Base-by-base conservation (phyloP, 2,888 invertebrate species). In the Pycnomerus fuliginosus region DNA sequence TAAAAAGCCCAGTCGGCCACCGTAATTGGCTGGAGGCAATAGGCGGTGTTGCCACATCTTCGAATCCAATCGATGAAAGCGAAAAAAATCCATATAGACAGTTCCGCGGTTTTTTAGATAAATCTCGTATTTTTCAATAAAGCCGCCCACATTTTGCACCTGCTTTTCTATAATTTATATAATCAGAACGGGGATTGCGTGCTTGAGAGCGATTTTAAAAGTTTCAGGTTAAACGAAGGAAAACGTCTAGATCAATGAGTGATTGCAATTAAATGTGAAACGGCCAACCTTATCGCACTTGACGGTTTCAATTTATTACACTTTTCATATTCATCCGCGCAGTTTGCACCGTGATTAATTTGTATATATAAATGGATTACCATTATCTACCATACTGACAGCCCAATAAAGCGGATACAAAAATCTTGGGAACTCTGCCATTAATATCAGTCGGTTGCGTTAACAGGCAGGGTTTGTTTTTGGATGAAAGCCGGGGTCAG, bases 371-470 rank as follows among this genome's bases (percentile, higher is more conserved):
- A 40, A 53, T 50, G 44, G 47, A 47, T 48, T 44, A 38, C 22
- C 29, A 49, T 53, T 53, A 53, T 53, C 51, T 44, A 32, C 16
- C 23, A 23, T 39, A 50, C 39, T 53, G 53, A 53, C 53, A 51
- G 40, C 30, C 30, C 49, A 44, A 53, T 48, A 53, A 48, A 50
- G 46, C 48, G 48, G 36, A 25, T 44, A 51, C 50, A 53, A 53
- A 53, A 53, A 51, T 49, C 53, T 44, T 36, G 31, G 34, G 42
- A 40, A 33, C 33, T 37, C 31, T 29, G 39, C 36, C 48, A 53
- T 54, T 54, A 43, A 48, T 48, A 47, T 33, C 37, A 30, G 41
- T 45, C 39, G 36, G 13, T 36, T n/a, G n/a, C n/a, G 36, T 36
- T 36, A 36, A 36, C 36, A 36, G 36, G 36, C 16, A 16, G 14